Conservation (phyloP, 2,113 vertebrate species). For the Lepus americanus region DNA sequence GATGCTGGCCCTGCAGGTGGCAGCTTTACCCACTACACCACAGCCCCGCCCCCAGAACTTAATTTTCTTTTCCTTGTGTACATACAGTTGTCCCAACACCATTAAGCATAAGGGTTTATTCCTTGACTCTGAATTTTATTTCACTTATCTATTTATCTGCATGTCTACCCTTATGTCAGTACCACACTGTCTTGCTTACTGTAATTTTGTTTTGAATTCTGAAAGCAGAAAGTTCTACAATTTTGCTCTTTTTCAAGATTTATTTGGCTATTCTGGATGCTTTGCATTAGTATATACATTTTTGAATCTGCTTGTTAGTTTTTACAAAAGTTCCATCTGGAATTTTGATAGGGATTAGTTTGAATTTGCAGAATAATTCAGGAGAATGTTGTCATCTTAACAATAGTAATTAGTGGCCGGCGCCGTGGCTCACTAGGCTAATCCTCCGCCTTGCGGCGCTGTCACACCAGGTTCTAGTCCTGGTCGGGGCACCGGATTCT, state of each 20-base stretch:
- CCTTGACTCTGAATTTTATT: not conserved
- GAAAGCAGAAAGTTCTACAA: not conserved
- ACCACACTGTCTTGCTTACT: not conserved
- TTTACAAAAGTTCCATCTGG: not conserved
- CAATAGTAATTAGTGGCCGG: not conserved
- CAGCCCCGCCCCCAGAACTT: not conserved
- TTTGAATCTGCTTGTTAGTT: conserved; percentile 40
- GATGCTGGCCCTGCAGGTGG: too few relatives aligned
- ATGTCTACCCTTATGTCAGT: not conserved
- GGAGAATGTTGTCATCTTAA: not conserved
- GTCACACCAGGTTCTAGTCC: too few relatives aligned
- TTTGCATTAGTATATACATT: not conserved
- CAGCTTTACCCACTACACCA: too few relatives aligned
- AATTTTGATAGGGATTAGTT: not conserved
- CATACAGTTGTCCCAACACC: not conserved
- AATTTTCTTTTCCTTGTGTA: not conserved
- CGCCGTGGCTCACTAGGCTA: too few relatives aligned
- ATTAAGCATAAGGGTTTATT: not conserved
- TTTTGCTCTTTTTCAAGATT: not conserved
- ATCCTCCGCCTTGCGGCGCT: too few relatives aligned
- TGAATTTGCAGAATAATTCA: not conserved
- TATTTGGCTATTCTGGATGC: not conserved
- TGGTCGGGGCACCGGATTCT: too few relatives aligned
- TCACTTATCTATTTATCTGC: not conserved
- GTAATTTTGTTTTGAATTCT: not conserved